phyloP scores from a whole-genome alignment of 2,888 invertebrate genomes.

The Orthosia cruda region DNA sequence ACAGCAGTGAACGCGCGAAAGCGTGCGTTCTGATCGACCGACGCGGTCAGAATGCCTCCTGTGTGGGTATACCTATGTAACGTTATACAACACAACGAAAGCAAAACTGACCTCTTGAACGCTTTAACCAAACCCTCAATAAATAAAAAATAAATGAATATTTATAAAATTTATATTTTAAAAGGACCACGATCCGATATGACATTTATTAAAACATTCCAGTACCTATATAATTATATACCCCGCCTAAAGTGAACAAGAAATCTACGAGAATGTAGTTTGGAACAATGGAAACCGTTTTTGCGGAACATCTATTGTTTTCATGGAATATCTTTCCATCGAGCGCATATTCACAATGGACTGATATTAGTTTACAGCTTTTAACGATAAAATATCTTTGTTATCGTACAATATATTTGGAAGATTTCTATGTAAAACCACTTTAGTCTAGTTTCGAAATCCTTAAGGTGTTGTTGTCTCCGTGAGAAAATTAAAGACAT shows the following conservation, averaged over 20 bases:
- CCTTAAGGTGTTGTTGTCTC: slow-evolving; percentile 30
- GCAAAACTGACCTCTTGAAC: no score
- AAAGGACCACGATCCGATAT: neutral
- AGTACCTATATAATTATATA: no score
- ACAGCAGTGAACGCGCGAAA: no score
- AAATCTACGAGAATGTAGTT: slow-evolving; percentile 42
- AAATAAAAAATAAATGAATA: no score
- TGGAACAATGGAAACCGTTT: slow-evolving; percentile 82
- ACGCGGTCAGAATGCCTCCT: no score
- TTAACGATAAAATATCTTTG: slow-evolving; percentile 78
- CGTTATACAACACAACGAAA: no score
- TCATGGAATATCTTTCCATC: slow-evolving; percentile 83
- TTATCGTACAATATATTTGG: slow-evolving; percentile 61
- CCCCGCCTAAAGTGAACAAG: slow-evolving; percentile 21
- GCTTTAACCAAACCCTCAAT: no score
- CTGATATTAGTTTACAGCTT: slow-evolving; percentile 83
- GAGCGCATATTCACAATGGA: slow-evolving; percentile 83
- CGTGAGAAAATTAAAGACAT: slow-evolving; percentile 42
- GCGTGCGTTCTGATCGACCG: no score
- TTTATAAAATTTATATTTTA: neutral
- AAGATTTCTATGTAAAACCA: slow-evolving; percentile 45
- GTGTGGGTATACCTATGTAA: no score
- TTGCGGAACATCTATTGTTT: slow-evolving; percentile 86
- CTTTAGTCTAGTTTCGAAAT: slow-evolving; percentile 54
- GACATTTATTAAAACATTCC: neutral